Conservation (phyloP, 92 coral and sea anemone species). For the Isaurus tuberculatus region DNA sequence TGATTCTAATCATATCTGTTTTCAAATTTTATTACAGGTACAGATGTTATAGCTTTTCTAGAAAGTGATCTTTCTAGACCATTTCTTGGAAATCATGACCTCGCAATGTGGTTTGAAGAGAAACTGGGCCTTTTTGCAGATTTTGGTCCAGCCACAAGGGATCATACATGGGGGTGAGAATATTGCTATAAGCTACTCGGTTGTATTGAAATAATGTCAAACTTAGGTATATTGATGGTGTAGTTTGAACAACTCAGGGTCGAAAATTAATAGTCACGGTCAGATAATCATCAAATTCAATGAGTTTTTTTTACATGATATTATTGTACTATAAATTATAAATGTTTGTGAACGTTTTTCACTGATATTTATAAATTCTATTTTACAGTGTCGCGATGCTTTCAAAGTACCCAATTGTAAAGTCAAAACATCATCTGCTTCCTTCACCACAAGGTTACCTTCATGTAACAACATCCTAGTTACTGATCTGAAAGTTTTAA, state of each 20-base stretch:
- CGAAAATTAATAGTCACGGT: no score
- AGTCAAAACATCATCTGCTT: slow-evolving; percentile 86
- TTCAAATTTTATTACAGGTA: slow-evolving; percentile 62
- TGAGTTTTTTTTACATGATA: no score
- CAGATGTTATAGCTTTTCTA: slow-evolving; percentile 95
- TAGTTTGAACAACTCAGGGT: no score
- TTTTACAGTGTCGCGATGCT: slow-evolving; percentile 80
- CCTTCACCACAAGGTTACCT: slow-evolving; percentile 94
- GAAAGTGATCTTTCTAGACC: slow-evolving; percentile 96
- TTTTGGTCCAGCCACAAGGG: slow-evolving; percentile 98
- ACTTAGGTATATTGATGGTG: no score
- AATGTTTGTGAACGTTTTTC: no score
- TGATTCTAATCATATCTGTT: not conserved
- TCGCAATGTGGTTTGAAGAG: slow-evolving; percentile 96
- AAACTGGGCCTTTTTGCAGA: slow-evolving; percentile 91
- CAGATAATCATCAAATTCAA: no score
- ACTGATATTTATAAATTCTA: not conserved
- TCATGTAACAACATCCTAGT: not conserved
- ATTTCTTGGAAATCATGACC: slow-evolving; percentile 93
- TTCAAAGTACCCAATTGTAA: slow-evolving; percentile 94
- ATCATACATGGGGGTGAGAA: slow-evolving; percentile 98
- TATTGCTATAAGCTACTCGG: no score
- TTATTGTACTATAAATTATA: no score
- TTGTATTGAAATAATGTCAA: no score
- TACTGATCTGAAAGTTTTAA: not conserved